Base-by-base conservation (phyloP, 1,140 invertebrate genomes). In the Oppia nitens region DNA sequence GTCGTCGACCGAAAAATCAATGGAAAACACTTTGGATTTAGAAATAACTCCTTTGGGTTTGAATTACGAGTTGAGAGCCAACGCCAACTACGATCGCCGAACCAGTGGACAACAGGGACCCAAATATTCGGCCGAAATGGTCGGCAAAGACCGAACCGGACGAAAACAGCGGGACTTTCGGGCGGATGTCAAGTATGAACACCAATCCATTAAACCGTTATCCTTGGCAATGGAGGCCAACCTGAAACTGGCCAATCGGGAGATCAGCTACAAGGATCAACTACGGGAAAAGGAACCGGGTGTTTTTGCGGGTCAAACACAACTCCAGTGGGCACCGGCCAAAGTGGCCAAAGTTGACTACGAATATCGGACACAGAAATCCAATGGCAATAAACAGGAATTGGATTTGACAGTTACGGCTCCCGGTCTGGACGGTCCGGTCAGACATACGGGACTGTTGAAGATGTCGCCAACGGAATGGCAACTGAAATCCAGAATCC, bases 11-110 rank as follows among this genome's bases (percentile, higher is more conserved):
- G 20, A 25, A n/a, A 4, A 20, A 11, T 9, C 4, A 20, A 21
- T 29, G 24, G 57, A 59, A 54, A n/a, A 14, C 11, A n/a, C 17
- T 20, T 32, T 27, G 11, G 29, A 45, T n/a, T 1, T 59, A 20
- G 32, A 49, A 20, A 11, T 17, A 9, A 20, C 17, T 11, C 57
- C 57, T 17, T 27, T 27, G 14, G 27, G 55, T 4, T 26, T 59
- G 28, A 29, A 59, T 29, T 59, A 59, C 52, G 24, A 59, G 40
- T 1, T 59, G 2, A 57, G 28, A 49, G 49, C 26, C 14, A 60
- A n/a, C 11, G 53, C 29, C 14, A 20, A 6, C 24, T 3, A 56
- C 49, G 50, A 55, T 52, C 3, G 52, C 27, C 2, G 11, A 1
- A 21, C 25, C 12, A 40, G 25, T 2, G 53, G 1, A 40, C 11